Base-by-base conservation (phyloP, 1,140 invertebrate genomes). In the Homalodisca vitripennis region DNA sequence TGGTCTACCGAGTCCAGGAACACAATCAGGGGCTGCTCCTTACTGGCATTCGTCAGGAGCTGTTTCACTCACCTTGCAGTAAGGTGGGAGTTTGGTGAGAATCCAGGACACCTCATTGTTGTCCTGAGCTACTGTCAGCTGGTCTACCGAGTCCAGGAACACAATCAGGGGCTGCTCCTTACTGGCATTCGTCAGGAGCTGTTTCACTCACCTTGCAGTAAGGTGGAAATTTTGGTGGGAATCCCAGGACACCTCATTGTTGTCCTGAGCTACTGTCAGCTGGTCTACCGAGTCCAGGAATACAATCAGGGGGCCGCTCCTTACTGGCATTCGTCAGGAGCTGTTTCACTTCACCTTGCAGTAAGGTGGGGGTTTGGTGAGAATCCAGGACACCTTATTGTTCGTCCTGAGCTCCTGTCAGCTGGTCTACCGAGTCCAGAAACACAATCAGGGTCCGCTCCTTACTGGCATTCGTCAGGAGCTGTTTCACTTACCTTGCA, bases 81-180 rank as follows among this genome's bases (percentile, higher is more conserved):
- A 83, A 0, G 85, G 82, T 0, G 97, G 96, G 26, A 99, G 80
- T 69, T 90, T 85, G 0, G 94, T 93, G 0, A 97, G 97, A 75
- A 99, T 82, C 97, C 97, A 99, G 0, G 96, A 94, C 41, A 99
- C 87, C 80, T 97, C 95, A 78, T 98, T 98, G 34, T 94, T 92
- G 73, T 94, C 93, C 73, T 95, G 93, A 0, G 92, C 89, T 3
- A 94, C 94, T n/a, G 95, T 97, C 22, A 99, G 80, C 79, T 98
- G 94, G 83, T 98, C 95, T 0, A 98, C 92, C 6, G 93, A 96
- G 78, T 98, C 95, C 68, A 98, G 80, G 78, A 95, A 96, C 17
- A 98, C 82, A 0, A 95, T 81, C 17, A 97, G 82, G 0, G 94
- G 93, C 77, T 95, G 92, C 71, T 94, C 88, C 29, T 83, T 75